Conservation (phyloP, 2,888 invertebrate genomes). For the Cosmopolites sordidus region DNA sequence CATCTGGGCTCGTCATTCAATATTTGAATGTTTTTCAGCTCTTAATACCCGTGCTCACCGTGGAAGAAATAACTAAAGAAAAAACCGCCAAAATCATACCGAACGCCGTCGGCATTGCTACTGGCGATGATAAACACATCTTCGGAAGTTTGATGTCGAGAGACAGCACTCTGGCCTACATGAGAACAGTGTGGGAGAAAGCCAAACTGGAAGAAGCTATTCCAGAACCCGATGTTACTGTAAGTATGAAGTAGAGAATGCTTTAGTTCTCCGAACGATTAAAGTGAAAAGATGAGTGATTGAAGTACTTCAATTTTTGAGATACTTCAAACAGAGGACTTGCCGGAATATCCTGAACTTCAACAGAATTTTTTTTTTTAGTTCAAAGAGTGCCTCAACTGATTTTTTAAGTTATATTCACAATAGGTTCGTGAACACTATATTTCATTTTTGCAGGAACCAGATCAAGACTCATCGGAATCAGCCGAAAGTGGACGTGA, state of each 20-base stretch:
- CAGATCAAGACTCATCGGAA: constrained; percentile 38
- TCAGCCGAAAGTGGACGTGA: constrained; percentile 43
- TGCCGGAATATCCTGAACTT: too few species aligned
- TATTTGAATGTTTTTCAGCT: too few species aligned
- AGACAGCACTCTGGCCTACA: constrained; percentile 81
- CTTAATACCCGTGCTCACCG: constrained; percentile 80
- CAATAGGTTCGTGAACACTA: too few species aligned
- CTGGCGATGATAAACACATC: constrained; percentile 80
- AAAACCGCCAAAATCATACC: constrained; percentile 92
- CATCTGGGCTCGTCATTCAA: too few species aligned
- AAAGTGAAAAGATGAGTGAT: not conserved
- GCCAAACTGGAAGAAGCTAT: constrained; percentile 48
- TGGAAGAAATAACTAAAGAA: constrained; percentile 85
- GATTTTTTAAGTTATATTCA: too few species aligned
- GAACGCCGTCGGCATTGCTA: constrained; percentile 86
- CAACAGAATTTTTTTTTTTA: too few species aligned
- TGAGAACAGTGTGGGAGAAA: constrained; percentile 80
- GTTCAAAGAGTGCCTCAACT: too few species aligned
- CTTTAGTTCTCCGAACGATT: too few species aligned
- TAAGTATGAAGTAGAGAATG: constrained; percentile 25
- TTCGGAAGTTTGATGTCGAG: constrained; percentile 87
- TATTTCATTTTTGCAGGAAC: constrained; percentile 32
- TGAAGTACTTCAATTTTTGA: not conserved
- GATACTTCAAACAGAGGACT: too few species aligned
- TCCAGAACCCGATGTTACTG: constrained; percentile 39